phyloP scores from a whole-genome alignment of 1,140 invertebrate genomes.

The Macrotrachela quadricornifera region DNA sequence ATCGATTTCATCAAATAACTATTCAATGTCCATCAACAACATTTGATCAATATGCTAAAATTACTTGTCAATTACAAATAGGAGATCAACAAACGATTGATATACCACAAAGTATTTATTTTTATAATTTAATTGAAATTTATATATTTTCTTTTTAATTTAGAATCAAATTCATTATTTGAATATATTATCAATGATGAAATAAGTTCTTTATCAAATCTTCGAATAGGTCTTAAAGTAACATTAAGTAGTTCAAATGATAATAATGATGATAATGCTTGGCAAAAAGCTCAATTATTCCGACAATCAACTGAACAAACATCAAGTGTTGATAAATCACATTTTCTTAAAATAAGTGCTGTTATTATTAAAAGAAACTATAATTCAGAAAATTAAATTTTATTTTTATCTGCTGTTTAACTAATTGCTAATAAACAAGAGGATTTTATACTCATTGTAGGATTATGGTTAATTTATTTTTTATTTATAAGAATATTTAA shows the following conservation, averaged over 20 bases:
- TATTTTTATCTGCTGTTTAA: too few relatives aligned
- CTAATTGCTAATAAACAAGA: too few relatives aligned
- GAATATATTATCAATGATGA: background rate
- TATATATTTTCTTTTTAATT: background rate
- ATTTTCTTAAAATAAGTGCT: too few relatives aligned
- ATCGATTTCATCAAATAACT: background rate
- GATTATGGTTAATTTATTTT: too few relatives aligned
- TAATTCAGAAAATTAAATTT: too few relatives aligned
- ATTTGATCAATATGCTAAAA: background rate
- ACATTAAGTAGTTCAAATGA: conserved; percentile 42
- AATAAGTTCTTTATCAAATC: too few relatives aligned
- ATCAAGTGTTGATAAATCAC: too few relatives aligned
- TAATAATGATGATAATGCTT: conserved; percentile 47
- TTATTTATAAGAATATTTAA: too few relatives aligned
- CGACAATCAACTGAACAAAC: conserved; percentile 33
- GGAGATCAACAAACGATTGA: background rate
- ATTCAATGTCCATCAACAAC: background rate
- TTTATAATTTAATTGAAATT: too few relatives aligned
- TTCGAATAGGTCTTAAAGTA: conserved; percentile 13
- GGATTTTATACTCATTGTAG: too few relatives aligned
- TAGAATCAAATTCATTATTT: background rate
- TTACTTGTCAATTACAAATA: background rate
- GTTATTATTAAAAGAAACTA: too few relatives aligned
- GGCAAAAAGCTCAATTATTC: conserved; percentile 79
- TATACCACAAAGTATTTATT: too few relatives aligned